phyloP scores from a whole-genome alignment of 92 coral and sea anemone species.

The Porites divaricata region DNA sequence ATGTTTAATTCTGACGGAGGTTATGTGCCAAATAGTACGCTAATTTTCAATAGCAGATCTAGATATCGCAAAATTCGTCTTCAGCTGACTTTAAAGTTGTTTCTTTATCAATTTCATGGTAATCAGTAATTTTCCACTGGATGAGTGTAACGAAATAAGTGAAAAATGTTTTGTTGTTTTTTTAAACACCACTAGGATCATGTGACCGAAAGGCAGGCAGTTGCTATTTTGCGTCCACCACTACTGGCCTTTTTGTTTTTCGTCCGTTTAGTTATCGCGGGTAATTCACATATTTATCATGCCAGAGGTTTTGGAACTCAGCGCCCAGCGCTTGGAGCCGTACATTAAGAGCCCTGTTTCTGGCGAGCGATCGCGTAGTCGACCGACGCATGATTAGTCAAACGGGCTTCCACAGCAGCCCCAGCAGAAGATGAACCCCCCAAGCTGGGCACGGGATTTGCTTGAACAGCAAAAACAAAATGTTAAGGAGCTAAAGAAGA shows the following conservation, averaged over 20 bases:
- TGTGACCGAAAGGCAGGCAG: constrained; percentile 4
- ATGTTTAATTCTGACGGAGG: too few relatives aligned
- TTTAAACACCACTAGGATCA: background rate
- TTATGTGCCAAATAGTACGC: too few relatives aligned
- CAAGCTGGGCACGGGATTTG: constrained; percentile 39
- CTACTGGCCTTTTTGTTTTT: constrained; percentile 6
- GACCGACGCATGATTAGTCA: background rate
- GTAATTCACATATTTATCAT: constrained; percentile 9
- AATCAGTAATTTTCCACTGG: constrained; percentile 2
- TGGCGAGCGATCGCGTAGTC: constrained; percentile 1
- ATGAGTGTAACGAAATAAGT: constrained; percentile 1
- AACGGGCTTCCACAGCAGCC: constrained; percentile 14
- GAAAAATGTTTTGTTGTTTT: constrained; percentile 4
- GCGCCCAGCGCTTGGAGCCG: constrained; percentile 30
- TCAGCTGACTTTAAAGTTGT: too few relatives aligned
- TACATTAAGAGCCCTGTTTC: constrained; percentile 23
- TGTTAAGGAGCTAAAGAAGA: constrained; percentile 23
- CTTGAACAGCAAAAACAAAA: constrained; percentile 33
- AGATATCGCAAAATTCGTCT: too few relatives aligned
- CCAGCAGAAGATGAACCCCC: background rate
- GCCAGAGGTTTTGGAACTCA: constrained; percentile 18
- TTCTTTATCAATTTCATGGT: too few relatives aligned
- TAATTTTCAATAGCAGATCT: too few relatives aligned
- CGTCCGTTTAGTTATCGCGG: background rate
- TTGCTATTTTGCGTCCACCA: constrained; percentile 14